A percentile compares a stretch with the other conserved stretches of the same genome.
Conservation (phyloP, 2,113 vertebrate genomes). For the Nasalis larvatus region DNA sequence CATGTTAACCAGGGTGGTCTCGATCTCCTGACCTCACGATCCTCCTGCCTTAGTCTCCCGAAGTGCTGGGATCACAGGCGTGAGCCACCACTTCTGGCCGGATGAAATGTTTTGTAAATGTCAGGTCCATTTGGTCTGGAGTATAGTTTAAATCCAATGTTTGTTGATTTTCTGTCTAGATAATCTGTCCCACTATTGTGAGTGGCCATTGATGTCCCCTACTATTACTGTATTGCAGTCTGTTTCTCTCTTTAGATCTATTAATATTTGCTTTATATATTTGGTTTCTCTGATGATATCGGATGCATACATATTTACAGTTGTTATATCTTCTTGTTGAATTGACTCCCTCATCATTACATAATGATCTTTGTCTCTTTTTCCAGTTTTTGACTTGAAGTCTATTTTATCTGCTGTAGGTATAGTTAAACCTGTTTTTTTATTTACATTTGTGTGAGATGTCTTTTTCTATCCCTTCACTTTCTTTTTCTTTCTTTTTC, state of each 20-base stretch:
- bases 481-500: not conserved
- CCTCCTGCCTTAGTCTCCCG: fast-evolving
- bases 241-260: not conserved
- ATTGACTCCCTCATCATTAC: not conserved
- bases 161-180: not conserved
- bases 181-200: not conserved
- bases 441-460: no score
- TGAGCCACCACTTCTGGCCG: no score
- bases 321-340: not conserved
- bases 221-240: not conserved
- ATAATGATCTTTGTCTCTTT: not conserved
- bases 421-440: no score
- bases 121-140: not conserved
- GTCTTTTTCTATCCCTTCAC: no score
- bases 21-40: no score
- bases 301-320: not conserved
- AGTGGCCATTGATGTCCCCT: not conserved
- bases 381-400: not conserved
- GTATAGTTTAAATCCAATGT: not conserved
- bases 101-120: not conserved
- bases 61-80: no score
- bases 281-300: no score
- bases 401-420: no score
- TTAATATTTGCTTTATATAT: not conserved
- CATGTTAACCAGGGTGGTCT: no score